Evolutionary conservation across 2,888 invertebrate genomes (phyloP), one percentile per base, ranked within the genome.

Genomic region (Drosophila subsilvestris): DNA sequence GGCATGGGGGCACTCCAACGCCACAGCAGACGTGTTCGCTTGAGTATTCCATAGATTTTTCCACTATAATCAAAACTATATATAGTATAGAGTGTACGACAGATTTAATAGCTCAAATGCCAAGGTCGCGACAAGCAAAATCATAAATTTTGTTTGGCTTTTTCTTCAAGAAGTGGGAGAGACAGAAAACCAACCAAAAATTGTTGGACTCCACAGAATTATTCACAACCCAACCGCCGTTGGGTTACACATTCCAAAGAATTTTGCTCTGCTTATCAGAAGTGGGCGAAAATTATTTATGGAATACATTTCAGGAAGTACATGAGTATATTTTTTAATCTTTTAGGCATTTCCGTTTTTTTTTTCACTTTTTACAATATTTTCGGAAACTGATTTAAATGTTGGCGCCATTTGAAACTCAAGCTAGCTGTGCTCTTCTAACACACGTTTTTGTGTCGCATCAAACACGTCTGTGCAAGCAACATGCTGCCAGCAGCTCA

Each of bases 51-150:
- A 50, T 37, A 44, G 42, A 69, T 59, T 53, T 43, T 27, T 37
- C 32, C 45, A 32, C 43, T 17, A 59, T 69, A 53, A 45, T 32
- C 10, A 51, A 37, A 29, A 58, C 45, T 63, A 50, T 54, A 53
- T 50, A 49, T 25, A 55, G 56, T 29, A 32, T 50, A 25, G 1
- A 6, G 25, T 25, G 25, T 32, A 27, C 68, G n/a, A 67, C n/a
- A 56, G 65, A 55, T 58, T 80, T 78, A 72, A 80, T 70, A 56
- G 65, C 76, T 71, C 45, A 48, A 85, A 76, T 83, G 73, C 56
- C 84, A 86, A 86, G 80, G 84, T 83, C 78, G 42, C 25, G 25
- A n/a, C 44, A 55, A 45, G 51, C 50, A 14, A 10, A 25, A 37
- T 47, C 63, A 73, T 80, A 70, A 81, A 75, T 78, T 63, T 18